These are phyloP conservation scores for Parauchenoglanis ngamensis DNA, from an alignment of 2,797 vertebrate species.

Conservation along the genomic window DNA sequence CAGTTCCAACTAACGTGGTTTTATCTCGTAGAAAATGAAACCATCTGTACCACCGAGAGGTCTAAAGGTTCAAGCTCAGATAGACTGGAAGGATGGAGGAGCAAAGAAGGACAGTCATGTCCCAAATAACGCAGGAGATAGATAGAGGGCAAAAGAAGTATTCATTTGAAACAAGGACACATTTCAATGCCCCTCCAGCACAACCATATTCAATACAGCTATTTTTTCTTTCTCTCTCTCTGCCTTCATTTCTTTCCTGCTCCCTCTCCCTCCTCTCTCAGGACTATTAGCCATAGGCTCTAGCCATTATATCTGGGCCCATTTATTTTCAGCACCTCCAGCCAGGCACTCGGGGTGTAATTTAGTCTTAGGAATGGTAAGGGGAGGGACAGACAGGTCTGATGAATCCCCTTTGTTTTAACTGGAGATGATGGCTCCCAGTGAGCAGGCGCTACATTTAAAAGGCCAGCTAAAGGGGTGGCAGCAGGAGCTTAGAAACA, in stretches of 20 bases:
- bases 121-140: constrained; percentile 30
- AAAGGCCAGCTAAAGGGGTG: constrained; percentile 60
- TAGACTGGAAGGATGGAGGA: constrained; percentile 22
- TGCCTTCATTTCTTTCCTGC: constrained; percentile 68
- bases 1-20: constrained; percentile 98
- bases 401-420: constrained; percentile 78
- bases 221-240: constrained; percentile 69
- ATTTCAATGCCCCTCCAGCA: constrained; percentile 70
- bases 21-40: constrained; percentile 96
- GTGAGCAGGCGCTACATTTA: constrained; percentile 65
- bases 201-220: constrained; percentile 71
- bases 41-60: constrained; percentile 97
- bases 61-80: constrained; percentile 78
- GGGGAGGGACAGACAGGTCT: constrained; percentile 62
- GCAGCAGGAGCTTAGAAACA: constrained; percentile 28
- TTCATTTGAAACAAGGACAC: constrained; percentile 59
- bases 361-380: constrained; percentile 70
- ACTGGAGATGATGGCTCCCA: constrained; percentile 68
- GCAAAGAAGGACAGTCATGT: constrained; percentile 15
- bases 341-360: constrained; percentile 73
- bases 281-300: constrained; percentile 77
- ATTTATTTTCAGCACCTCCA: constrained; percentile 77
- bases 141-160: constrained; percentile 21
- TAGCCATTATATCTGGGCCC: constrained; percentile 77
- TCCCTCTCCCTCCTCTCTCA: constrained; percentile 64